A percentile compares a stretch with the other conserved stretches of the same genome.
phyloP scores from a whole-genome alignment of 1,140 invertebrate species.

The Drosophila pectinifera region DNA sequence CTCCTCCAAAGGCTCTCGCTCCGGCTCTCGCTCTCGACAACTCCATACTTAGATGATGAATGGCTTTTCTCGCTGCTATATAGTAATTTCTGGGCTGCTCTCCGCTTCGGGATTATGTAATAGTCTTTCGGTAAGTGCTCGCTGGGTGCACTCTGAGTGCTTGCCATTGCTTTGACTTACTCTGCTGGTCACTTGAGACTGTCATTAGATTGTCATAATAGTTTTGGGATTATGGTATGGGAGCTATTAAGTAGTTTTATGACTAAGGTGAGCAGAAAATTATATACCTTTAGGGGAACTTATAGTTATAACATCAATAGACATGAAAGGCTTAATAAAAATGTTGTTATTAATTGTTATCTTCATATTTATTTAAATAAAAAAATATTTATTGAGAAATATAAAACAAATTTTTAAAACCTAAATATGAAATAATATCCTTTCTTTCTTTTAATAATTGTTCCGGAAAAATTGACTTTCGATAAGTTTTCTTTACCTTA shows the following conservation, averaged over 20 bases:
- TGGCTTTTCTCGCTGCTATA: slow-evolving; percentile 36
- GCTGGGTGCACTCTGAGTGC: slow-evolving; percentile 12
- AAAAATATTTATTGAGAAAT: not conserved
- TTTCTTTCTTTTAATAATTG: too few relatives aligned
- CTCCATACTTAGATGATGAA: slow-evolving; percentile 61
- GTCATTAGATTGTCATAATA: slow-evolving; percentile 51
- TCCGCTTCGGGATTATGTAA: slow-evolving; percentile 47
- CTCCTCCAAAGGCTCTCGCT: slow-evolving; percentile 25
- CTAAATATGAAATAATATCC: not conserved
- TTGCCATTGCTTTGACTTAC: slow-evolving; percentile 26
- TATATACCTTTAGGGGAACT: not conserved
- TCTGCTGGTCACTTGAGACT: slow-evolving; percentile 34
- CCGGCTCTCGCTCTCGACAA: slow-evolving; percentile 20
- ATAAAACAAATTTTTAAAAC: not conserved
- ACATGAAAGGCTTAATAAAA: too few relatives aligned
- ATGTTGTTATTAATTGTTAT: too few relatives aligned
- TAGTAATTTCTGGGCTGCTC: slow-evolving; percentile 34
- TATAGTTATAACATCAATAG: too few relatives aligned
- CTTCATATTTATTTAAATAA: not conserved
- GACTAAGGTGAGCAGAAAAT: not conserved
- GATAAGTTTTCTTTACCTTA: too few relatives aligned
- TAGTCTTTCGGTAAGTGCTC: slow-evolving; percentile 30
- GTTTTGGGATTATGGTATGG: slow-evolving; percentile 2
- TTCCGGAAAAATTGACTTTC: too few relatives aligned
- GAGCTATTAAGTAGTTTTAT: not conserved